Evolutionary conservation across 2,113 vertebrate species (phyloP).

Genomic region (Numida meleagris): DNA sequence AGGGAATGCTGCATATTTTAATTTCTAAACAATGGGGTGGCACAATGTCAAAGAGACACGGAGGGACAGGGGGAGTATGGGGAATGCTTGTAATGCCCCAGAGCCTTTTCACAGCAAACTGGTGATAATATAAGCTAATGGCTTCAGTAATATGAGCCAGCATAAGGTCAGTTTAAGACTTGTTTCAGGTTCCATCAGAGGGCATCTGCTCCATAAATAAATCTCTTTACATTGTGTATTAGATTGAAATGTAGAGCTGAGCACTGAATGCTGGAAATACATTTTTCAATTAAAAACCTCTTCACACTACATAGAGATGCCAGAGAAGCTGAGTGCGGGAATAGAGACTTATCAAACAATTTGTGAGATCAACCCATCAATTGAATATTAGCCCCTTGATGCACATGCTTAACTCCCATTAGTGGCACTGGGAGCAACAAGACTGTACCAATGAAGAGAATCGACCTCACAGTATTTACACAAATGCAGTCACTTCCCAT

Average conservation of each 20-base stretch:
- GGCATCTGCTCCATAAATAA: conserved; percentile 41
- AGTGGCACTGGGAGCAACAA: conserved; percentile 33
- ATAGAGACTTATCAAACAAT: conserved; percentile 19
- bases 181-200: conserved; percentile 21
- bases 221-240: neutral
- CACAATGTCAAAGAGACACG: conserved; percentile 64
- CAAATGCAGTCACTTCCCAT: conserved; percentile 20
- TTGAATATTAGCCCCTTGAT: conserved; percentile 24
- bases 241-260: conserved; percentile 19
- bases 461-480: neutral
- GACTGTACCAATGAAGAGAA: neutral
- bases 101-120: conserved; percentile 32
- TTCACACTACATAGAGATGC: neutral
- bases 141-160: conserved; percentile 30
- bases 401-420: conserved; percentile 47
- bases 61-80: neutral
- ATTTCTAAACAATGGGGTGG: conserved; percentile 67
- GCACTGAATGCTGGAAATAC: neutral
- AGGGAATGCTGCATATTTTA: conserved; percentile 49
- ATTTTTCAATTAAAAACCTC: conserved; percentile 44
- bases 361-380: conserved; percentile 17
- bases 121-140: conserved; percentile 28
- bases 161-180: conserved; percentile 34
- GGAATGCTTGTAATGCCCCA: conserved; percentile 13
- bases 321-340: neutral